Evolutionary conservation across 2,113 vertebrate species (phyloP).

Genomic region (Euleptes europaea): DNA sequence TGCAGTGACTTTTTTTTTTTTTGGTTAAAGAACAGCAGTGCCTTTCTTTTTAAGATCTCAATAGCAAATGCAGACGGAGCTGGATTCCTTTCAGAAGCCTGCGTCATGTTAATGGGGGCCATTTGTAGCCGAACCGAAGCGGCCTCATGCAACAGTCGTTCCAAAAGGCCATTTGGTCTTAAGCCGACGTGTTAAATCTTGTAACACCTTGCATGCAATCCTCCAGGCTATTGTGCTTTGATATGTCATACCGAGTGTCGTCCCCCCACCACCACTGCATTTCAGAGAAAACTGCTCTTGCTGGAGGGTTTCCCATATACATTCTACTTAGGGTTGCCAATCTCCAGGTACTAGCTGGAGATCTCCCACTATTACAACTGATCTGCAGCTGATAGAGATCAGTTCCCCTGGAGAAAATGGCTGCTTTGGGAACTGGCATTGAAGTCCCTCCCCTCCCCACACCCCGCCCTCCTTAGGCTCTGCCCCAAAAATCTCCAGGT

Average conservation of each 20-base stretch:
- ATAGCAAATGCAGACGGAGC: not conserved
- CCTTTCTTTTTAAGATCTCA: not conserved
- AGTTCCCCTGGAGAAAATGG: no score
- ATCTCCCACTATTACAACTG: no score
- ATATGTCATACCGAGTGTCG: conserved; percentile 18
- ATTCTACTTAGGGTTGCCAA: not conserved
- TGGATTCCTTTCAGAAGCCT: not conserved
- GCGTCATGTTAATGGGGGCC: not conserved
- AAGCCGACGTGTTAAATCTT: conserved; percentile 15
- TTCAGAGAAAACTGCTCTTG: conserved; percentile 29
- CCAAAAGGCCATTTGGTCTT: conserved; percentile 33
- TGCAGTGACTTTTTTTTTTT: not conserved
- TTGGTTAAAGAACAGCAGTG: not conserved
- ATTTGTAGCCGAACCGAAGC: conserved; percentile 17
- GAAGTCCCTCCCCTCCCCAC: no score
- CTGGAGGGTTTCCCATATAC: conserved; percentile 11
- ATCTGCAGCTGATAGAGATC: no score
- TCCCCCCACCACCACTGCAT: not conserved
- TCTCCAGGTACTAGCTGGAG: no score
- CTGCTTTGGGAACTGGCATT: no score
- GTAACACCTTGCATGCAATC: not conserved
- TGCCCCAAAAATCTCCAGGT: no score
- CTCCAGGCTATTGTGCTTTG: conserved; percentile 27
- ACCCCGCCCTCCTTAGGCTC: no score
- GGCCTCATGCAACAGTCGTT: not conserved